Evolutionary conservation across 2,888 invertebrate species (phyloP), one percentile per base, ranked within the genome.

Genomic region (Torymus tubicola): DNA sequence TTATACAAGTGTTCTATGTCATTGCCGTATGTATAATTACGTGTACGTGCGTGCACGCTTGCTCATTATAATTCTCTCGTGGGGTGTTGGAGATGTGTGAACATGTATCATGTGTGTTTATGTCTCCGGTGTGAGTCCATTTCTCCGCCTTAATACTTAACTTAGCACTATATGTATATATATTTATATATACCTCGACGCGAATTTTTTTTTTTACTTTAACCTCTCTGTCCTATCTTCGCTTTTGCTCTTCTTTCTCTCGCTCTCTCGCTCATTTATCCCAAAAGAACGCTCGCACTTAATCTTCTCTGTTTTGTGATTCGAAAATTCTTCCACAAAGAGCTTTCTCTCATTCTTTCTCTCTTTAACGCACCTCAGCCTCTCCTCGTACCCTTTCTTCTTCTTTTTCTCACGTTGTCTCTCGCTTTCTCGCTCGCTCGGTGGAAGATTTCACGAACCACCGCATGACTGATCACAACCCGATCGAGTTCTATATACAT

Each of bases 381-480:
- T 31, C 31, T 31, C 0, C 31, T 31, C 31, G 31, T 31, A 31
- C 31, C 3, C 31, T 31, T 31, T 31, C 31, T 31, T 3, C 31
- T 31, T 8, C 8, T 63, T 31, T 42, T 21, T 57, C 57, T 76
- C 72, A 31, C 61, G n/a, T n/a, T n/a, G n/a, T 73, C 68, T 13
- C 61, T 64, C 42, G 52, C 53, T 52, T 31, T 76, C 60, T 42
- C 57, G 60, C 24, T 63, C 53, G 53, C 53, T 61, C 53, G 12
- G 16, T n/a, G 10, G 53, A 58, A 70, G 60, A 80, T 80, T 80
- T 80, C 67, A 67, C 58, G 71, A 76, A 76, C 24, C 68, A 42
- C 65, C 70, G 81, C 75, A 76, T 79, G 76, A 81, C 72, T 72
- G 81, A 81, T 81, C 75, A 81, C 82, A 78, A 78, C 78, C 75